These are phyloP conservation scores for Drosophila mauritiana DNA, from an alignment of 1,140 invertebrate species.

Conservation along the genomic window DNA sequence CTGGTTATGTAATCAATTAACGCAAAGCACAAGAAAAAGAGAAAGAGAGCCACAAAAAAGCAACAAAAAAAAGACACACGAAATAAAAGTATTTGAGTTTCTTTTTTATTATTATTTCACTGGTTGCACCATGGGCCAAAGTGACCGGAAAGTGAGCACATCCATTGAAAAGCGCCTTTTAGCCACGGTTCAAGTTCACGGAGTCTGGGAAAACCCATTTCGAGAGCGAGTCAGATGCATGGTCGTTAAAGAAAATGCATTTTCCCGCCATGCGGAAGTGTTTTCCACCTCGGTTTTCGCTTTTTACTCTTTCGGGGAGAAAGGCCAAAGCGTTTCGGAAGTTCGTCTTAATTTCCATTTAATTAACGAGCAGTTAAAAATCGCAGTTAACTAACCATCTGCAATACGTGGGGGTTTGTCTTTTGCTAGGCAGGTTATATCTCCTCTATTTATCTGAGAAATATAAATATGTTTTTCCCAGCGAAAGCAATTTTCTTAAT, in stretches of 20 bases:
- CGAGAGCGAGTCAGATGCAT: neutral
- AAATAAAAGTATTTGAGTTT: constrained; percentile 28
- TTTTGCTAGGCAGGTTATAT: neutral
- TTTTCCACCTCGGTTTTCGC: neutral
- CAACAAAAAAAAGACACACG: constrained; percentile 25
- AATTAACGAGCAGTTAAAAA: constrained; percentile 10
- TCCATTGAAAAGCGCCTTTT: constrained; percentile 10
- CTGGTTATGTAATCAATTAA: constrained; percentile 79
- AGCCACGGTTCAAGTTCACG: constrained; percentile 39
- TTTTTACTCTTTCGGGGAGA: neutral
- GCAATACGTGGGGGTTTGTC: neutral
- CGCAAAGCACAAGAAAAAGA: constrained; percentile 52
- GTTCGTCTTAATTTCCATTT: constrained; percentile 10
- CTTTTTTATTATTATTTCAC: constrained; percentile 38
- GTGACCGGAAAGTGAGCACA: constrained; percentile 32
- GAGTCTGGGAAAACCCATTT: neutral
- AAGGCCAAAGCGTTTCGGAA: constrained; percentile 10
- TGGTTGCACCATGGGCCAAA: constrained; percentile 35
- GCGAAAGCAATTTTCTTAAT: neutral
- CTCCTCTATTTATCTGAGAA: neutral
- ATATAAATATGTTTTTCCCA: neutral
- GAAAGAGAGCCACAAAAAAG: constrained; percentile 7
- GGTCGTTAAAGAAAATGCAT: constrained; percentile 7
- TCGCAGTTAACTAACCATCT: constrained; percentile 2
- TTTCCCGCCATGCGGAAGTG: constrained; percentile 2